Conservation (phyloP, 2,113 vertebrate genomes). For the Cheirogaleus medius region DNA sequence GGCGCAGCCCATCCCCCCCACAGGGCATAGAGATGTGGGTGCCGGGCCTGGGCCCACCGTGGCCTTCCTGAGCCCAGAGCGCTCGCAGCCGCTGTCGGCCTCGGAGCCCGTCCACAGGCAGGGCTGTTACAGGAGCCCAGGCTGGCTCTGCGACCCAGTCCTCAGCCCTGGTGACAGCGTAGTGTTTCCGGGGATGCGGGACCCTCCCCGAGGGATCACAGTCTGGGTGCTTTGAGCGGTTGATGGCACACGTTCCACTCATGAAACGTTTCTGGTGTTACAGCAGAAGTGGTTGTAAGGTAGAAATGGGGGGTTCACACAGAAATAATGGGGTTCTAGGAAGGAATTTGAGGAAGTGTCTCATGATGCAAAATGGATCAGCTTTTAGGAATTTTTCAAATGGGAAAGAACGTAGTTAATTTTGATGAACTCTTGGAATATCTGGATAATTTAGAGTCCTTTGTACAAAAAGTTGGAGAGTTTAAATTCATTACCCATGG, state of each 20-base stretch:
- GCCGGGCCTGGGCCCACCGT: not conserved
- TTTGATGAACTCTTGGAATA: too few relatives aligned
- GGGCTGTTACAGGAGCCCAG: not conserved
- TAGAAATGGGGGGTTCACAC: fast-evolving
- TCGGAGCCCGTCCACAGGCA: not conserved
- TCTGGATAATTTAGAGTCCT: not conserved
- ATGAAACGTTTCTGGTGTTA: not conserved
- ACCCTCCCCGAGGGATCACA: fast-evolving
- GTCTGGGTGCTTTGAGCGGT: fast-evolving
- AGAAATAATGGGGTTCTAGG: not conserved
- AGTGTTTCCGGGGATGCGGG: too few relatives aligned
- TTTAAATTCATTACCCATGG: fast-evolving
- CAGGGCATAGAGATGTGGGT: not conserved
- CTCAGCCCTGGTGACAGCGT: too few relatives aligned
- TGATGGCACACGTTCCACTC: not conserved
- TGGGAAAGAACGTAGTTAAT: not conserved
- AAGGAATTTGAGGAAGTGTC: not conserved
- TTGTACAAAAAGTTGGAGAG: not conserved
- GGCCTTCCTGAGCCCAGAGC: too few relatives aligned
- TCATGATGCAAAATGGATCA: fast-evolving
- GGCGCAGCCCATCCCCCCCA: not conserved
- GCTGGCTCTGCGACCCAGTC: fast-evolving
- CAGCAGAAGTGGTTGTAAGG: fast-evolving
- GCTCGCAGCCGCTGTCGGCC: too few relatives aligned
- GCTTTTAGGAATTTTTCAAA: fast-evolving